phyloP scores from a whole-genome alignment of 2,888 invertebrate genomes.

The Carcina quercana region DNA sequence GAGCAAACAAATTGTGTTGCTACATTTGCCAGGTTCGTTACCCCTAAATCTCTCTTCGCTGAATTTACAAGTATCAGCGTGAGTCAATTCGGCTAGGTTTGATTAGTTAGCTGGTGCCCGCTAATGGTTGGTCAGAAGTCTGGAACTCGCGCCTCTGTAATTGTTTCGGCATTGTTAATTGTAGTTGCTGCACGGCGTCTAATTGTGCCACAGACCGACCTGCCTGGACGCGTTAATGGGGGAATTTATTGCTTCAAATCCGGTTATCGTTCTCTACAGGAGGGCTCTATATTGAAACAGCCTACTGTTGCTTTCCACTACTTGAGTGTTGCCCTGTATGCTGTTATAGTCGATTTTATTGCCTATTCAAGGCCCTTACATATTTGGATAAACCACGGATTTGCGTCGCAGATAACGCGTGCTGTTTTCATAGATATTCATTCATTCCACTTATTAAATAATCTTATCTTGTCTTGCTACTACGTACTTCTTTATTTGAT shows the following conservation, averaged over 20 bases:
- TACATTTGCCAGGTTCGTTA: slow-evolving; percentile 22
- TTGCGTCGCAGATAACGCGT: too few species aligned
- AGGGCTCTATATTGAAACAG: slow-evolving; percentile 6
- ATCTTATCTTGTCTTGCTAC: slow-evolving; percentile 3
- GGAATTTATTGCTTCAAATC: slow-evolving; percentile 34
- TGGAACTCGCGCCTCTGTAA: slow-evolving; percentile 45
- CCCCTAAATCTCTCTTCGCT: slow-evolving; percentile 19
- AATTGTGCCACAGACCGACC: slow-evolving; percentile 30
- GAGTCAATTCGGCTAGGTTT: slow-evolving; percentile 24
- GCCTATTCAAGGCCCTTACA: too few species aligned
- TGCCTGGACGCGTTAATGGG: slow-evolving; percentile 28
- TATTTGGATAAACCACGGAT: too few species aligned
- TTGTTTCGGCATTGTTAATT: slow-evolving; percentile 60
- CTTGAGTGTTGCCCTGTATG: too few species aligned
- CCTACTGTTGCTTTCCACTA: not conserved
- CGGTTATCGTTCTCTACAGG: slow-evolving; percentile 26
- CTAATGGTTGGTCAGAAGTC: slow-evolving; percentile 40
- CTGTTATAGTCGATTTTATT: too few species aligned
- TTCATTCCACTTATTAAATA: slow-evolving; percentile 1
- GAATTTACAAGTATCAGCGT: slow-evolving; percentile 13
- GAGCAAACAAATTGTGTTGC: slow-evolving; percentile 25
- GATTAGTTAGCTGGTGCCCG: slow-evolving; percentile 47
- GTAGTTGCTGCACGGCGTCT: slow-evolving; percentile 28
- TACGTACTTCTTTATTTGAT: not conserved
- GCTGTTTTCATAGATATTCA: too few species aligned